Evolutionary conservation across 2,797 vertebrate species (phyloP).

Genomic region (Vireo griseus): DNA sequence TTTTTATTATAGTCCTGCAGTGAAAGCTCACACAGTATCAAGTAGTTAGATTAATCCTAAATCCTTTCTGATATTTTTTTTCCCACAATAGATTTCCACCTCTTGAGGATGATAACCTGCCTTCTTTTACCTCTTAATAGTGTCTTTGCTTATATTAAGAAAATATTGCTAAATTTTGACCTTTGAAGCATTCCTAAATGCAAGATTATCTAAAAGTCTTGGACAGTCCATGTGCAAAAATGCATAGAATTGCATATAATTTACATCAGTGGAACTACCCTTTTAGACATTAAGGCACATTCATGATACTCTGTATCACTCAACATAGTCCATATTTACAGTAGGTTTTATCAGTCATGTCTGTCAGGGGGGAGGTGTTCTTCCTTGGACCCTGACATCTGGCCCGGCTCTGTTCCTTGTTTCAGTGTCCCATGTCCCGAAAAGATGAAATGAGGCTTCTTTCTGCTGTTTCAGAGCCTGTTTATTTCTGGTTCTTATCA

Average conservation of each 20-base stretch:
- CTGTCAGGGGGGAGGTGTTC: too few relatives aligned
- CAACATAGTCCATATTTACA: not conserved
- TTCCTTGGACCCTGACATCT: too few relatives aligned
- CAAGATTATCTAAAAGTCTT: not conserved
- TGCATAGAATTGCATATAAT: not conserved
- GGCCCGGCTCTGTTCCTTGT: too few relatives aligned
- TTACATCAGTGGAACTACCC: not conserved
- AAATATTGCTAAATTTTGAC: not conserved
- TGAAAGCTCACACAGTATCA: not conserved
- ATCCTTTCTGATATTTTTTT: not conserved
- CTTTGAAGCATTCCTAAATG: not conserved
- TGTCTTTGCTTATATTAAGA: not conserved
- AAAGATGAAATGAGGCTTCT: too few relatives aligned
- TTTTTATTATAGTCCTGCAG: not conserved
- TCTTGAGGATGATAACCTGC: not conserved
- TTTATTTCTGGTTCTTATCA: too few relatives aligned
- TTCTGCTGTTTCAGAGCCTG: too few relatives aligned
- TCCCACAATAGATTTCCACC: fast-evolving
- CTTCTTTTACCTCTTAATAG: not conserved
- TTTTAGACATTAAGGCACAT: not conserved
- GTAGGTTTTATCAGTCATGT: not conserved
- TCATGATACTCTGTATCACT: not conserved
- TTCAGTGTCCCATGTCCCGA: too few relatives aligned
- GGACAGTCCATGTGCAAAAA: not conserved
- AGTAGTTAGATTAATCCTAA: not conserved